Evolutionary conservation across 1,140 invertebrate genomes (phyloP), one percentile per base, ranked within the genome.

Genomic region (Camponotus pennsylvanicus): DNA sequence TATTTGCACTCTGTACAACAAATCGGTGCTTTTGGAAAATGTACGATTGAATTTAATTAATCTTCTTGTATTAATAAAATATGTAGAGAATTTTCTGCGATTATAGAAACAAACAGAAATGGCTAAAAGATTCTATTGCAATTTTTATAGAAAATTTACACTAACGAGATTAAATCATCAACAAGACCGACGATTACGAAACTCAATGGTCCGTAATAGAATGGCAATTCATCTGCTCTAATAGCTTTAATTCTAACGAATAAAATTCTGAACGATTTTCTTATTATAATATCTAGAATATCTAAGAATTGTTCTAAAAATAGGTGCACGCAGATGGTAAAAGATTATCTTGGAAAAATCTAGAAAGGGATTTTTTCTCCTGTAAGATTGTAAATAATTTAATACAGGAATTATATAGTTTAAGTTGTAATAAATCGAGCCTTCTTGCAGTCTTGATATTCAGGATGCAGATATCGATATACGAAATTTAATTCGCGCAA

Each of bases 91-190:
- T 57, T 57, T 69, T 69, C 11, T 21, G 3, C 64, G 13, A 69
- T 73, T 13, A 15, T 32, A 52, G 49, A 6, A 15, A 45, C 15
- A 45, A 40, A 40, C 13, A 9, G 45, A 82, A 82, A n/a, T 21
- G 66, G n/a, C 11, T 18, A 71, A 57, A 82, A 57, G n/a, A 37
- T 11, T 4, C 32, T 45, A 37, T 49, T 79, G 15, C 63, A 52
- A 67, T 71, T 57, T 71, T 27, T 82, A 45, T 32, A 67, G 13
- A 52, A 52, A 52, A 52, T 66, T 82, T 77, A 71, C 55, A 40
- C 64, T 82, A 87, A 85, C 80, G 55, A 77, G 80, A 63, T 83
- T 66, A 85, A 86, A 69, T 55, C 85, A 83, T 88, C 69, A 83
- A 83, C 69, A 75, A 73, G 79, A 80, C 70, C 37, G 64, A 80